phyloP scores from a whole-genome alignment of 2,888 invertebrate species.

The Eretmocerus hayati region DNA sequence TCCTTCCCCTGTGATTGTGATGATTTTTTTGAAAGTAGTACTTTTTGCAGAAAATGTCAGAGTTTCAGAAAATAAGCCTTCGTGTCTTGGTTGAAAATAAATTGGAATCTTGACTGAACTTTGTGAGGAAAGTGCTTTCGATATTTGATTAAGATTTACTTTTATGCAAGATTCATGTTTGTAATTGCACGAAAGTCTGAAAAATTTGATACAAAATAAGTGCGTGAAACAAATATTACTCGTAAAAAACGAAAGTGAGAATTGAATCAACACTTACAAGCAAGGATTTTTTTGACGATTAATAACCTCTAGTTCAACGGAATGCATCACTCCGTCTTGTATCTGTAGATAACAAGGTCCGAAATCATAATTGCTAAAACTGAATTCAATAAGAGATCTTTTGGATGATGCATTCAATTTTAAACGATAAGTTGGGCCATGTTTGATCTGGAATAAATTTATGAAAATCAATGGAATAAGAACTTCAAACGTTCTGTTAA shows the following conservation, averaged over 20 bases:
- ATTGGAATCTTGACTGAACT: conserved; percentile 49
- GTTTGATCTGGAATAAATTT: conserved; percentile 49
- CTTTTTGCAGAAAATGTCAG: conserved; percentile 51
- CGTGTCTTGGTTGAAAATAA: conserved; percentile 53
- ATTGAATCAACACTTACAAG: conserved; percentile 31
- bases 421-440: conserved; percentile 60
- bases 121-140: conserved; percentile 46
- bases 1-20: conserved; percentile 55
- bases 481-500: background rate
- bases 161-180: conserved; percentile 50
- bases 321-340: conserved; percentile 49
- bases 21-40: conserved; percentile 48
- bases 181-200: conserved; percentile 52
- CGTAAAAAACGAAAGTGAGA: background rate
- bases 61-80: conserved; percentile 49
- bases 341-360: conserved; percentile 59
- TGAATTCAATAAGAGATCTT: conserved; percentile 56
- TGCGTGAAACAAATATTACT: no score
- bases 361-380: conserved; percentile 58
- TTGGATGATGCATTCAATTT: conserved; percentile 54
- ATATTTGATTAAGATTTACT: conserved; percentile 44
- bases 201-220: background rate
- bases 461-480: background rate
- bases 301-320: conserved; percentile 38
- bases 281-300: conserved; percentile 40